phyloP scores from a whole-genome alignment of 2,797 vertebrate species.

The Coreius guichenoti region DNA sequence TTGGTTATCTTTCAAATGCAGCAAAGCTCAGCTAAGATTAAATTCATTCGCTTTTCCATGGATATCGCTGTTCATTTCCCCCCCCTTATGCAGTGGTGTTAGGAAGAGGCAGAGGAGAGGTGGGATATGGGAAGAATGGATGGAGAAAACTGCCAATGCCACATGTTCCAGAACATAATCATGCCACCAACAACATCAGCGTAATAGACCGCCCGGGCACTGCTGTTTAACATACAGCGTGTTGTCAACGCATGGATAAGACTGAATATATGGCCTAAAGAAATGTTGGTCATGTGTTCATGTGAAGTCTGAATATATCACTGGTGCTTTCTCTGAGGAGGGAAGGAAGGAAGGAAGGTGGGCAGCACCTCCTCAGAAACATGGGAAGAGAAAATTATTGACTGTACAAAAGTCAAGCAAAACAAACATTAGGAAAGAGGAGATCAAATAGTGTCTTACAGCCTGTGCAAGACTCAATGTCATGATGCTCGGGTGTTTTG shows the following conservation, averaged over 20 bases:
- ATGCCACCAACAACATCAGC: conserved; percentile 44
- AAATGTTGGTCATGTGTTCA: not conserved
- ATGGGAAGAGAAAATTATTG: not conserved
- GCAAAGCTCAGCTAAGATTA: conserved; percentile 78
- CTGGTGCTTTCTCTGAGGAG: not conserved
- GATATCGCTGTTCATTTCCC: conserved; percentile 72
- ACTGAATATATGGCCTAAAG: not conserved
- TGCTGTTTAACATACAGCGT: conserved; percentile 64
- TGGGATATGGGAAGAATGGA: conserved; percentile 46
- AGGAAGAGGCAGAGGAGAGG: conserved; percentile 57
- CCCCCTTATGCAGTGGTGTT: conserved; percentile 60
- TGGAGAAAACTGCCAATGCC: conserved; percentile 47
- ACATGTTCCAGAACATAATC: conserved; percentile 65
- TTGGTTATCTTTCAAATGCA: conserved; percentile 83
- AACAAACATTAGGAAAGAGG: not conserved
- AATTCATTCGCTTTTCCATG: conserved; percentile 74
- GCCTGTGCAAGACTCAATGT: not conserved
- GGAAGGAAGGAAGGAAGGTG: not conserved
- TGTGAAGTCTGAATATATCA: conserved; percentile 9
- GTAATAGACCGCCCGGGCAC: conserved; percentile 60
- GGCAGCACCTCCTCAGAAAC: not conserved
- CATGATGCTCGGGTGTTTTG: not conserved
- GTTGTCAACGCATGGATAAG: not conserved
- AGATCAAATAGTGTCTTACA: not conserved
- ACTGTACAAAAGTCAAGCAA: conserved; percentile 1